Conservation (phyloP, 1,140 invertebrate genomes). For the Polyergus mexicanus region DNA sequence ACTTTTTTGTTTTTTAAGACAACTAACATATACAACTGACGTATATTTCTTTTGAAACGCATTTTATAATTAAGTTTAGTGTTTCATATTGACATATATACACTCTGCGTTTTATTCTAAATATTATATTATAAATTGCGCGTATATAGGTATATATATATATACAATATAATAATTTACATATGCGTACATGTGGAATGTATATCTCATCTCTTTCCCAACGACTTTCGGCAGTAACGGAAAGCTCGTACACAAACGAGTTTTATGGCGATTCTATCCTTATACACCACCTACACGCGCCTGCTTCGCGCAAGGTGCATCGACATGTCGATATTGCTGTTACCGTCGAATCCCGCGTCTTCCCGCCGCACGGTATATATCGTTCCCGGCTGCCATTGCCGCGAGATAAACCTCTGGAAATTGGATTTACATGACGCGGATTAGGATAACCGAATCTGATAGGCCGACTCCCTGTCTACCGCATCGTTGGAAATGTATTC, state of each 20-base stretch:
- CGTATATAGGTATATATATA: conserved; percentile 7
- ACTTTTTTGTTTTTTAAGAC: not conserved
- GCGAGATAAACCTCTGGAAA: conserved; percentile 74
- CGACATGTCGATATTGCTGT: conserved; percentile 73
- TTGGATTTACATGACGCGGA: conserved; percentile 76
- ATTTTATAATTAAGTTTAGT: not conserved
- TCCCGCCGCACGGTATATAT: conserved; percentile 51
- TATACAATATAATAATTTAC: not conserved
- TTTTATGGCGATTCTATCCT: conserved; percentile 68
- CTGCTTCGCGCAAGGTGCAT: conserved; percentile 65
- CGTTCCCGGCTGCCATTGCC: conserved; percentile 68
- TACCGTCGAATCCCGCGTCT: conserved; percentile 53
- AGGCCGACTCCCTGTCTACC: conserved; percentile 62
- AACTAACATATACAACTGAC: not conserved
- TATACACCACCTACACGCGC: conserved; percentile 55
- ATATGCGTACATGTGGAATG: not conserved
- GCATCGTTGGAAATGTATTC: conserved; percentile 61
- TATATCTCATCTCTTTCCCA: not conserved
- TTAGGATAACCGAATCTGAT: conserved; percentile 75
- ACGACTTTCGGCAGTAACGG: conserved; percentile 65
- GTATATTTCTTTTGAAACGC: not conserved
- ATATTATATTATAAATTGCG: conserved; percentile 62
- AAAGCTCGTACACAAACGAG: conserved; percentile 74
- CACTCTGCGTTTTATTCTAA: conserved; percentile 28
- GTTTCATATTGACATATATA: not conserved